Percentiles rank a stretch among this genome's conserved stretches.
phyloP scores from a whole-genome alignment of 2,797 vertebrate species.

The Urocyon cinereoargenteus region DNA sequence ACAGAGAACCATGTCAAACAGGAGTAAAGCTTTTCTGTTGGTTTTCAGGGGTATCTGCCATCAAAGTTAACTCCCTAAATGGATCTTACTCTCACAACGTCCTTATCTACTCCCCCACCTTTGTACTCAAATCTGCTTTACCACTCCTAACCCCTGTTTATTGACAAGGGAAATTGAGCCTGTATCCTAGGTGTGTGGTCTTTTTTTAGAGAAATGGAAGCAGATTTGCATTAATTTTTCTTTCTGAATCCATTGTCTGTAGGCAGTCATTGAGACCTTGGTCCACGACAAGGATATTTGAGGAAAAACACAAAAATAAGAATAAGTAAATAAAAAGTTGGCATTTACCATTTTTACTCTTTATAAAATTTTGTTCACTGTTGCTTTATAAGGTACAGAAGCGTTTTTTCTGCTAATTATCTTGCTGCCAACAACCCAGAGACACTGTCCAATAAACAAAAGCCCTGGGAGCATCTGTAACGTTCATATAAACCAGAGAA shows the following conservation, averaged over 20 bases:
- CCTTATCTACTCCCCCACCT: background rate
- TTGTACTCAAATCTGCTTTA: background rate
- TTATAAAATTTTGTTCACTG: background rate
- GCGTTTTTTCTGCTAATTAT: conserved; percentile 40
- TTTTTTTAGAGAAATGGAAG: conserved; percentile 21
- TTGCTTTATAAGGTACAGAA: conserved; percentile 45
- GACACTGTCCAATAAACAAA: background rate
- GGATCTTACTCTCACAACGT: background rate
- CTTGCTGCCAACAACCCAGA: conserved; percentile 14
- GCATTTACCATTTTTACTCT: background rate
- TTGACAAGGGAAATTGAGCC: background rate
- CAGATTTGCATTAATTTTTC: conserved; percentile 49
- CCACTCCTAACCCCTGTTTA: background rate
- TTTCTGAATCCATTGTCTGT: background rate
- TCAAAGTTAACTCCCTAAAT: background rate
- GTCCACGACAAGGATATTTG: background rate
- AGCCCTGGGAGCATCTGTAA: background rate
- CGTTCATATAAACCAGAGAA: conserved; percentile 13
- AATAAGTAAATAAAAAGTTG: conserved; percentile 31
- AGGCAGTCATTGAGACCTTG: conserved; percentile 30
- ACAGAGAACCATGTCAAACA: background rate
- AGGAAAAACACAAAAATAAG: conserved; percentile 22
- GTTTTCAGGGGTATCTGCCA: background rate
- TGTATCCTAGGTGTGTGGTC: background rate
- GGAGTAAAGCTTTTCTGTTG: background rate